Conservation (phyloP, 2,113 vertebrate species). For the Gulo gulo region DNA sequence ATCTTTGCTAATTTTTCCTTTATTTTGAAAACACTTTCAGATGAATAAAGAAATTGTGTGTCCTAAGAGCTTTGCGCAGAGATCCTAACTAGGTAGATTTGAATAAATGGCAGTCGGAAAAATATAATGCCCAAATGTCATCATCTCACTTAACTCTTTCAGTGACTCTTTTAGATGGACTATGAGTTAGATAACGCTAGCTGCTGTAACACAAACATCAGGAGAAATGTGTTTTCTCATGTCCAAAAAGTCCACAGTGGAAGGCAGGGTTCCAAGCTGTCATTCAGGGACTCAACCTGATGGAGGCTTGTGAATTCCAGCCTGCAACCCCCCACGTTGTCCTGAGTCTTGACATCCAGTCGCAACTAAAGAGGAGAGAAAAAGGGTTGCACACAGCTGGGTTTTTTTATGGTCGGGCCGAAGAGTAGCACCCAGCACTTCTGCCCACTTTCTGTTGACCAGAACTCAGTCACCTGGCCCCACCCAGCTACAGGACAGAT, state of each 20-base stretch:
- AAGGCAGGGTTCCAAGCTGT: background rate
- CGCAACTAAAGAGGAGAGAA: background rate
- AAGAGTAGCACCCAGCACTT: background rate
- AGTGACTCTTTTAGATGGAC: background rate
- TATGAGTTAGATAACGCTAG: background rate
- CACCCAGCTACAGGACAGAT: background rate
- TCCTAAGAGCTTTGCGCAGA: background rate
- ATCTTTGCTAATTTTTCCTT: background rate
- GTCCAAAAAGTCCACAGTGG: background rate
- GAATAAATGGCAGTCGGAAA: background rate
- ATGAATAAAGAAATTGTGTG: background rate
- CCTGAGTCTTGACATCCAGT: background rate
- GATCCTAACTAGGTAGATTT: background rate
- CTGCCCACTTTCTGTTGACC: background rate
- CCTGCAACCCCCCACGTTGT: background rate
- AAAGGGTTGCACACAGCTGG: background rate
- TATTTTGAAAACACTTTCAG: constrained; percentile 11
- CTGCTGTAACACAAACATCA: background rate
- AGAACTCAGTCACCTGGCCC: background rate
- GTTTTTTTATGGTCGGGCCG: background rate
- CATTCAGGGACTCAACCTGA: background rate
- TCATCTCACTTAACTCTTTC: background rate
- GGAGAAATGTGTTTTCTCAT: background rate
- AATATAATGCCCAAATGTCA: background rate
- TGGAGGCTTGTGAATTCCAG: background rate